Percentiles rank a stretch among this genome's conserved stretches.
Evolutionary conservation across 53 echinoderm and acorn worm species (phyloP).

Genomic region (Stichopus horrens): DNA sequence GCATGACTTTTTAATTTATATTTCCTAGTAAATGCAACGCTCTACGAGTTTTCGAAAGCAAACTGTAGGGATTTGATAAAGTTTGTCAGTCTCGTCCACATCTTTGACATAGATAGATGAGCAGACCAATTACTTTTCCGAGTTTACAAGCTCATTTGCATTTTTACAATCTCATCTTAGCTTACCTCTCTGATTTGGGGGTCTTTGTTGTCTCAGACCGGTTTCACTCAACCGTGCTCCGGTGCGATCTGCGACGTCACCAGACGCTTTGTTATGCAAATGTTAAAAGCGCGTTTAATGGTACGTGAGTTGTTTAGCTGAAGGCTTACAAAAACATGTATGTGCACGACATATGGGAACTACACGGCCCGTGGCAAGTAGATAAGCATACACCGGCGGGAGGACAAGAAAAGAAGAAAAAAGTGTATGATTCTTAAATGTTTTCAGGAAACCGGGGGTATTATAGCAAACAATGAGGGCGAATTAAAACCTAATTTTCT

Average conservation of each 20-base stretch:
- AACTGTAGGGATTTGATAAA: too few relatives aligned
- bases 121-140: neutral
- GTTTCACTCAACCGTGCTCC: conserved; percentile 22
- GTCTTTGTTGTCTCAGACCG: neutral
- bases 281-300: conserved; percentile 33
- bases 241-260: conserved; percentile 24
- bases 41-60: too few relatives aligned
- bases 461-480: conserved; percentile 3
- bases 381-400: neutral
- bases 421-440: neutral
- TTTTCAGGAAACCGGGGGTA: neutral
- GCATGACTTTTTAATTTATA: too few relatives aligned
- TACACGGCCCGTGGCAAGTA: conserved; percentile 3
- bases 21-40: too few relatives aligned
- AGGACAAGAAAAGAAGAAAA: neutral
- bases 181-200: neutral
- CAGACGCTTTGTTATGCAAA: conserved; percentile 30
- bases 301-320: conserved; percentile 42
- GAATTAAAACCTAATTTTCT: neutral
- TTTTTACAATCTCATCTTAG: conserved; percentile 36
- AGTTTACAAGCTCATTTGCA: conserved; percentile 29
- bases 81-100: neutral
- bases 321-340: conserved; percentile 38
- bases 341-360: conserved; percentile 34
- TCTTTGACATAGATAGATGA: conserved; percentile 5